Conservation (phyloP, 92 coral and sea anemone genomes). For the Palythoa grandiflora region DNA sequence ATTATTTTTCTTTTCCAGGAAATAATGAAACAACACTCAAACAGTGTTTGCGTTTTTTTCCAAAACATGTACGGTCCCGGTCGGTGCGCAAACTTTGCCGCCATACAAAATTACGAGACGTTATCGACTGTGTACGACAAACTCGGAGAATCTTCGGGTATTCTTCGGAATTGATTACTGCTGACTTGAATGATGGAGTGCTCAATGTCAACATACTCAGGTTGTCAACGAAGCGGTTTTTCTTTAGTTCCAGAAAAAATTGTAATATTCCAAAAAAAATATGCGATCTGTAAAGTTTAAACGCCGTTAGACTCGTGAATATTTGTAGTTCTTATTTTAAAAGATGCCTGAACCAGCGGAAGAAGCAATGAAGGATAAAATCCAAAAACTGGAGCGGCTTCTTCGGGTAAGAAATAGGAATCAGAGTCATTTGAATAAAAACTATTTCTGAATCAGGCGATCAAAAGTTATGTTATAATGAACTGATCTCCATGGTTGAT, state of each 20-base stretch:
- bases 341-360: constrained; percentile 91
- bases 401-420: constrained; percentile 73
- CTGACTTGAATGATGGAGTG: constrained; percentile 64
- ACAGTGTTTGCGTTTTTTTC: neutral
- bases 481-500: neutral
- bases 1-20: neutral
- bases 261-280: neutral
- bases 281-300: neutral
- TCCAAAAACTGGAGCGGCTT: constrained; percentile 93
- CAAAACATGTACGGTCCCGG: neutral
- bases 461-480: neutral
- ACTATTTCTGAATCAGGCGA: neutral
- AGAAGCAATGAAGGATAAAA: constrained; percentile 82
- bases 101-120: constrained; percentile 11
- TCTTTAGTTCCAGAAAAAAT: neutral
- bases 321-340: neutral
- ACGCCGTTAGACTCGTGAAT: neutral
- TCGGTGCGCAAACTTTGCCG: neutral
- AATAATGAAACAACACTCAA: neutral
- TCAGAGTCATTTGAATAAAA: neutral
- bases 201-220: constrained; percentile 71
- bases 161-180: constrained; percentile 46
- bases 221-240: constrained; percentile 82
- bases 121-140: neutral
- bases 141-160: neutral